Percentiles rank a stretch among this genome's conserved stretches.
Conservation (phyloP, 2,113 vertebrate genomes). For the Paralichthys olivaceus region DNA sequence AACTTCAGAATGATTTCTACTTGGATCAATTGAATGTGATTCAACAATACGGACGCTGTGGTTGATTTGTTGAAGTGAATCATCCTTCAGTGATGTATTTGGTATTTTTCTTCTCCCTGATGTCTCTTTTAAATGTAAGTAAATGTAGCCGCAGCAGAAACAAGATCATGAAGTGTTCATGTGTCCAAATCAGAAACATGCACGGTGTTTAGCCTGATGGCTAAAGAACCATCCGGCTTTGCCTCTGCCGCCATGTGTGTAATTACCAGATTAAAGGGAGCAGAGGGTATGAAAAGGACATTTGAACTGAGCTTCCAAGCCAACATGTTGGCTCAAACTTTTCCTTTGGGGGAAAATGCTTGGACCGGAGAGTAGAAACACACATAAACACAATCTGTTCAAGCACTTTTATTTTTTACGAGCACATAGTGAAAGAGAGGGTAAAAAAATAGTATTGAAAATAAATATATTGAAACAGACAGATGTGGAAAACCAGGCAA, state of each 20-base stretch:
- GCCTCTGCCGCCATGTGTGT: slow-evolving; percentile 21
- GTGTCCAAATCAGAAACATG: slow-evolving; percentile 7
- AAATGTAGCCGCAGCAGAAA: background rate
- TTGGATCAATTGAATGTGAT: no score
- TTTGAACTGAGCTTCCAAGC: slow-evolving; percentile 1
- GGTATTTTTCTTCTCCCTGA: background rate
- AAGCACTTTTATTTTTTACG: background rate
- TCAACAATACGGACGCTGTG: no score
- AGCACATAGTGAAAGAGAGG: background rate
- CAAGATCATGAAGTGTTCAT: background rate
- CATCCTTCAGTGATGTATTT: background rate
- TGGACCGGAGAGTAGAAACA: background rate
- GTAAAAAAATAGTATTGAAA: background rate
- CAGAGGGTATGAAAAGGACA: background rate
- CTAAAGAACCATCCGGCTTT: background rate
- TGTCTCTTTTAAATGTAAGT: background rate
- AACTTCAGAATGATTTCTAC: no score
- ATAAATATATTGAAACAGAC: background rate
- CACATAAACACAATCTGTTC: slow-evolving; percentile 8
- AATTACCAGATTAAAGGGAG: background rate
- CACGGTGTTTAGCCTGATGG: no score
- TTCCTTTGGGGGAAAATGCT: background rate
- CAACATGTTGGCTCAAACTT: background rate
- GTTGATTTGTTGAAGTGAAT: no score
- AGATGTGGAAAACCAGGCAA: background rate